phyloP scores from a whole-genome alignment of 2,888 invertebrate species.

The Agrochola litura region DNA sequence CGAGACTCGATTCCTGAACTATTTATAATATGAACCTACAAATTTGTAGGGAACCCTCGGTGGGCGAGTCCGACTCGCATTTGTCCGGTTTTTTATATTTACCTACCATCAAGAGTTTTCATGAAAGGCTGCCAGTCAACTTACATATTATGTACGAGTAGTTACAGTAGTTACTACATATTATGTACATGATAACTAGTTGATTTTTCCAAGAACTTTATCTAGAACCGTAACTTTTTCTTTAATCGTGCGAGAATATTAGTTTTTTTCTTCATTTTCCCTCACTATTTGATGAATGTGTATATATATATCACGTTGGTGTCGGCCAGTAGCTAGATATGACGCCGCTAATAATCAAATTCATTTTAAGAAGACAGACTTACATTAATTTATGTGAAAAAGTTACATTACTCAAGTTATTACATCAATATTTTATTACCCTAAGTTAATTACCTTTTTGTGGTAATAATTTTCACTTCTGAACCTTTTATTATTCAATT shows the following conservation, averaged over 20 bases:
- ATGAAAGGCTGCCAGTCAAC: neutral
- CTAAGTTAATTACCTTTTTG: constrained; percentile 43
- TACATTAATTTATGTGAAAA: constrained; percentile 27
- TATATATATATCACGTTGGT: neutral
- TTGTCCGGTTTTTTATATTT: neutral
- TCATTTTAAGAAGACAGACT: neutral
- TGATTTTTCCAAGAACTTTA: neutral
- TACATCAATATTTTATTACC: constrained; percentile 40
- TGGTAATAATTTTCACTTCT: constrained; percentile 42
- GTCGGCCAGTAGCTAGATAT: neutral
- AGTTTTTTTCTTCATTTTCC: neutral
- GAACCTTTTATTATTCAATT: constrained; percentile 50
- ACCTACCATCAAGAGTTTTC: no score
- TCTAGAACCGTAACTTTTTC: no score
- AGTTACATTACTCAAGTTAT: constrained; percentile 17
- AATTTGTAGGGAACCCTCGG: no score
- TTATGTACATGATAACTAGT: neutral
- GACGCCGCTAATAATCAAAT: neutral
- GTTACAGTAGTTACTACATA: no score
- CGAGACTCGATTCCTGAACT: no score
- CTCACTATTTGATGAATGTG: neutral
- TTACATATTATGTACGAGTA: no score
- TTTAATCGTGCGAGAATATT: neutral
- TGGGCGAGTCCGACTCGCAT: no score
- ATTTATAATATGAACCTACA: no score